Percentiles rank a stretch among this genome's conserved stretches.
These are phyloP conservation scores for Amphimedon queenslandica DNA, from an alignment of 37 sponge, comb jelly and placozoan genomes.

Conservation along the genomic window DNA sequence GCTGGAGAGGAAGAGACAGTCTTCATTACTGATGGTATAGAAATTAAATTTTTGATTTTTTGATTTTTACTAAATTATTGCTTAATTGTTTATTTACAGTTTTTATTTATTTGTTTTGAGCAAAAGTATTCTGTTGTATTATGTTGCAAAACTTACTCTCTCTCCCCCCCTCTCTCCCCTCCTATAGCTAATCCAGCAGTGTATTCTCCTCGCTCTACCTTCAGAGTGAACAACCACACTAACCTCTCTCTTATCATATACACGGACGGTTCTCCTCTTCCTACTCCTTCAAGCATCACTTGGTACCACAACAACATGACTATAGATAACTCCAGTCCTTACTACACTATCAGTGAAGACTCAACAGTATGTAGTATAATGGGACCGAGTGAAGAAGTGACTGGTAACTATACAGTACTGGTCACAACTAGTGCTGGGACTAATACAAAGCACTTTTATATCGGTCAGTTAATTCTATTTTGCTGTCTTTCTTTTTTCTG, in stretches of 20 bases:
- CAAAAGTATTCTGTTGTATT: no score
- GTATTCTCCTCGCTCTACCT: neutral
- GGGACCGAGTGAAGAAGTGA: neutral
- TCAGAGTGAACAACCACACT: neutral
- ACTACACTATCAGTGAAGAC: neutral
- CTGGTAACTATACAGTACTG: neutral
- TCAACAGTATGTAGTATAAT: neutral
- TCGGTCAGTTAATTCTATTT: neutral
- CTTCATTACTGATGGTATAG: no score
- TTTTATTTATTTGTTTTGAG: no score
- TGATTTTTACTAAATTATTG: no score
- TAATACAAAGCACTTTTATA: neutral
- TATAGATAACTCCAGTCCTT: neutral
- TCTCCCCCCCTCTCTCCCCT: no score
- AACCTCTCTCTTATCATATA: neutral
- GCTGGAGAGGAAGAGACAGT: no score
- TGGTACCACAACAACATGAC: neutral
- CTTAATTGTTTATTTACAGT: no score
- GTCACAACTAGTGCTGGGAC: neutral
- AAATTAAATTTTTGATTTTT: no score
- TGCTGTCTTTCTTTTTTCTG: no score
- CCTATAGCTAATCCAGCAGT: conserved; percentile 21
- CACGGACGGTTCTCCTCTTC: neutral
- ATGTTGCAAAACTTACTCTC: no score
- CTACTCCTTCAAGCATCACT: conserved; percentile 22